These are phyloP conservation scores for Mystacornis crossleyi DNA, from an alignment of 2,113 vertebrate genomes.

Conservation along the genomic window DNA sequence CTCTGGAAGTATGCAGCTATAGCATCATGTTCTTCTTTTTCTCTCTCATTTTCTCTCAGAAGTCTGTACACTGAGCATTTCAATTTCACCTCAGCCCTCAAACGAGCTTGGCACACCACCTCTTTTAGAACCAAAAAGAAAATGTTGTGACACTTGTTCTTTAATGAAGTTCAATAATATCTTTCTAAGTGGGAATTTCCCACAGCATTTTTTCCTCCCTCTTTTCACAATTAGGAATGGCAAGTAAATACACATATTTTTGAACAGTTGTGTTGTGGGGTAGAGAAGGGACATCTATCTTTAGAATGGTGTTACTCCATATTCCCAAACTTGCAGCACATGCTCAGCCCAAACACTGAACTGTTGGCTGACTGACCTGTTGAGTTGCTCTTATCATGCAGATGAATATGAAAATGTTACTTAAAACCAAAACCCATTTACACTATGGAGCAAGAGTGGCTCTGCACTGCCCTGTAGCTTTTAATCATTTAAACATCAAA, in stretches of 20 bases:
- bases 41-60: neutral
- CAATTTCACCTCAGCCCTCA: conserved; percentile 1
- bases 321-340: neutral
- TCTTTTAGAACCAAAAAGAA: neutral
- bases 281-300: conserved; percentile 47
- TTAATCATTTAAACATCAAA: neutral
- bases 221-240: conserved; percentile 24
- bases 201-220: neutral
- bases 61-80: neutral
- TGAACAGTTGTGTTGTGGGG: conserved; percentile 27
- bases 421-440: neutral
- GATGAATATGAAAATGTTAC: neutral
- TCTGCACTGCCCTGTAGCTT: neutral
- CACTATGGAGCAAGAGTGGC: neutral
- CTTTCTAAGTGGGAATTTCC: neutral
- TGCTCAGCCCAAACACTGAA: neutral
- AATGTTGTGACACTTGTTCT: conserved; percentile 12
- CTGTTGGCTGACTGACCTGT: neutral
- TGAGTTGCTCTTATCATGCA: neutral
- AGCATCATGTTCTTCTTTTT: neutral
- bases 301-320: conserved; percentile 7
- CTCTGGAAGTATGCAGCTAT: neutral
- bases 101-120: neutral
- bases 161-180: neutral
- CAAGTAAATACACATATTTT: conserved; percentile 41